Conservation (phyloP, 2,888 invertebrate species). For the Listrodromus nycthemerus region DNA sequence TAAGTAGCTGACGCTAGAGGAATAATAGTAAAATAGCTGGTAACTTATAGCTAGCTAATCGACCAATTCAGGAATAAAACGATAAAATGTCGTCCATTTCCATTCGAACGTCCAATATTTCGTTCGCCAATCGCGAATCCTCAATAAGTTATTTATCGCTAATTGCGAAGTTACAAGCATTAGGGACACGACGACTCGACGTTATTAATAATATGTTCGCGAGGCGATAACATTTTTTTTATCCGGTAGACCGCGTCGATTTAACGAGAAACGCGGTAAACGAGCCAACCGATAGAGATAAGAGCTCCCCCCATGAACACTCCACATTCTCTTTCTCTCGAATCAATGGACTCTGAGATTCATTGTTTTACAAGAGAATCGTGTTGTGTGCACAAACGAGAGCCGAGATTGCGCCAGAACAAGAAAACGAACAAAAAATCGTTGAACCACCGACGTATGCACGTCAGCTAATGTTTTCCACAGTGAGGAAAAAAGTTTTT, state of each 20-base stretch:
- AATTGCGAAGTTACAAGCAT: slow-evolving; percentile 4
- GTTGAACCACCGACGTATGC: not conserved
- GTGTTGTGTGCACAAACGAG: slow-evolving; percentile 18
- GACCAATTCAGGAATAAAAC: slow-evolving; percentile 31
- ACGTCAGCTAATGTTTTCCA: not conserved
- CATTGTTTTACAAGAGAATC: slow-evolving; percentile 59
- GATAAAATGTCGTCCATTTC: slow-evolving; percentile 29
- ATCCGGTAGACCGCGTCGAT: slow-evolving; percentile 26
- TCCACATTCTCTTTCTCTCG: slow-evolving; percentile 46
- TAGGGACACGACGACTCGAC: slow-evolving; percentile 7
- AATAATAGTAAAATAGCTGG: not conserved
- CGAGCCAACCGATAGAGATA: slow-evolving; percentile 62
- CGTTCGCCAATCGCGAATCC: slow-evolving; percentile 14
- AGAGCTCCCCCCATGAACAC: slow-evolving; percentile 28
- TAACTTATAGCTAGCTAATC: slow-evolving; percentile 13
- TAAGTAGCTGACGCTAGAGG: too few species aligned
- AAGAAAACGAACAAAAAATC: slow-evolving; percentile 48
- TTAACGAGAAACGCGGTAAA: slow-evolving; percentile 58
- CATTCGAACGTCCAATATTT: not conserved
- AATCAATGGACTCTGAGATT: slow-evolving; percentile 77
- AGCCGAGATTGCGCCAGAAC: slow-evolving; percentile 55
- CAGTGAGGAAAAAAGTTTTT: too few species aligned
- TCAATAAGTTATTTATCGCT: slow-evolving; percentile 27
- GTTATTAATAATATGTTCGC: slow-evolving; percentile 56
- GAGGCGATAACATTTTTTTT: slow-evolving; percentile 31